Conservation (phyloP, 2,888 invertebrate species). For the Hypomecis atomaria region DNA sequence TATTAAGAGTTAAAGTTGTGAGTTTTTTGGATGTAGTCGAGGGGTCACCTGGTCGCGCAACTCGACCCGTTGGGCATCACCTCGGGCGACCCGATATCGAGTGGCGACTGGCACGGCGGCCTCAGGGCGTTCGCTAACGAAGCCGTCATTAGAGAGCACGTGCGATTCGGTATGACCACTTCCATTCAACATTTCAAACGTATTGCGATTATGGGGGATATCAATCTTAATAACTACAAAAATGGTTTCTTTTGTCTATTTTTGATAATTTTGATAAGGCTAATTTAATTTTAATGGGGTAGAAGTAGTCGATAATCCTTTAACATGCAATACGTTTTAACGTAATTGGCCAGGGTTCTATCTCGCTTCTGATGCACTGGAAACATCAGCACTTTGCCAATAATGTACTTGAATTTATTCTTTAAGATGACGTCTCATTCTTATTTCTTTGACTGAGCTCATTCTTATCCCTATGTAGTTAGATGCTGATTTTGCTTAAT, state of each 20-base stretch:
- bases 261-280: background rate
- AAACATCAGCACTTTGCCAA: conserved; percentile 46
- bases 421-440: conserved; percentile 39
- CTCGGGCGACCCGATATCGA: conserved; percentile 86
- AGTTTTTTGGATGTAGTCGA: conserved; percentile 86
- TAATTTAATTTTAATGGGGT: conserved; percentile 2
- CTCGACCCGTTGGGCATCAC: conserved; percentile 97
- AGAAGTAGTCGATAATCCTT: conserved; percentile 24
- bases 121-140: conserved; percentile 81
- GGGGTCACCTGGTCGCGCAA: conserved; percentile 96
- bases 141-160: conserved; percentile 82
- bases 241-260: background rate
- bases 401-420: background rate
- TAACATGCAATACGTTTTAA: conserved; percentile 43
- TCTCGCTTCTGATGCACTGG: conserved; percentile 59
- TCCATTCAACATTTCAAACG: conserved; percentile 41
- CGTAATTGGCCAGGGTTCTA: conserved; percentile 54
- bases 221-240: conserved; percentile 39
- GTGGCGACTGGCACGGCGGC: conserved; percentile 80
- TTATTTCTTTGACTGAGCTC: conserved; percentile 39
- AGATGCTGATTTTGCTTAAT: conserved; percentile 40
- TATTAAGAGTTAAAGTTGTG: conserved; percentile 46
- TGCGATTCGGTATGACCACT: conserved; percentile 81
- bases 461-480: conserved; percentile 43
- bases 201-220: conserved; percentile 65